Evolutionary conservation across 2,888 invertebrate species (phyloP).

Genomic region (Lasius platythorax): DNA sequence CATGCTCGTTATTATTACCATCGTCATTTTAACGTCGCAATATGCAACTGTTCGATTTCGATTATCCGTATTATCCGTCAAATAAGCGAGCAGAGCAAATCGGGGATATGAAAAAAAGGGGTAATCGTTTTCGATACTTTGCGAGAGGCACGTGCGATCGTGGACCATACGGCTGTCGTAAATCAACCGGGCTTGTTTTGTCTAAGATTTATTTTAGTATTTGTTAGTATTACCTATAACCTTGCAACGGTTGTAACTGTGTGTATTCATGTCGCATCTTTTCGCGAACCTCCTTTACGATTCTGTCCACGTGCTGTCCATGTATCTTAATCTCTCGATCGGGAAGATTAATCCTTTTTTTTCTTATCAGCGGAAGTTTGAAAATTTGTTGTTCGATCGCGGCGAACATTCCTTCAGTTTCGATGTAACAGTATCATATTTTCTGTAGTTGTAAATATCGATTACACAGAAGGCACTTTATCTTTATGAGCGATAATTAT

Average conservation of each 20-base stretch:
- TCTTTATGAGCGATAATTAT: not conserved
- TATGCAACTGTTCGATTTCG: not conserved
- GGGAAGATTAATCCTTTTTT: slow-evolving; percentile 10
- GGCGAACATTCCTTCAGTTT: not conserved
- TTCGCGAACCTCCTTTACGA: slow-evolving; percentile 12
- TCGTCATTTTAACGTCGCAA: not conserved
- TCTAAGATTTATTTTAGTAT: slow-evolving; percentile 64
- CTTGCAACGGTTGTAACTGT: slow-evolving; percentile 18
- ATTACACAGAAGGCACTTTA: not conserved
- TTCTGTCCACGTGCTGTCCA: slow-evolving; percentile 9
- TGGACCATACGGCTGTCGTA: slow-evolving; percentile 63
- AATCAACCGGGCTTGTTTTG: slow-evolving; percentile 59
- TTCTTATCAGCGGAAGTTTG: slow-evolving; percentile 15
- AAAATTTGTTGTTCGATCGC: slow-evolving; percentile 32
- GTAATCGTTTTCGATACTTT: not conserved
- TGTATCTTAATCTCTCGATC: slow-evolving; percentile 42
- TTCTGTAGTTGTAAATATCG: not conserved
- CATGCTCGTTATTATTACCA: not conserved
- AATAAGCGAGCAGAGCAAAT: slow-evolving; percentile 11
- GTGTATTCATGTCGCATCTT: slow-evolving; percentile 6
- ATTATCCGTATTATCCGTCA: not conserved
- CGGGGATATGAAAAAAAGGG: not conserved
- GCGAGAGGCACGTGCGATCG: slow-evolving; percentile 53
- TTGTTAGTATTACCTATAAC: slow-evolving; percentile 54
- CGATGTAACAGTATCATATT: not conserved